Conservation (phyloP, 2,113 vertebrate species). For the Gracilinanus agilis region DNA sequence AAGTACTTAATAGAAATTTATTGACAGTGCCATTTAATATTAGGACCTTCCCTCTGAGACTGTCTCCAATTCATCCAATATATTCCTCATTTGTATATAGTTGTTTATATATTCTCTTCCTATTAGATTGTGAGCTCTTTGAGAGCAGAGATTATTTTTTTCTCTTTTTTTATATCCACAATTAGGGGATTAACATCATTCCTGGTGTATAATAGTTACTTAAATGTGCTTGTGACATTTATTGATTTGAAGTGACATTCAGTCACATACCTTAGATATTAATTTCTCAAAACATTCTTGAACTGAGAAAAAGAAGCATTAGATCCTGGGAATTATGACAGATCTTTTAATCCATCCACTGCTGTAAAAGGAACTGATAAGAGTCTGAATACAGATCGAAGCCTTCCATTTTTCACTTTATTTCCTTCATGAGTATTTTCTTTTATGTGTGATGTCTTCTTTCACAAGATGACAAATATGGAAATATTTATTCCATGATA, state of each 20-base stretch:
- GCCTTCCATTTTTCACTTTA: too few relatives aligned
- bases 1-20: neutral
- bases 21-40: neutral
- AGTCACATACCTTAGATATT: neutral
- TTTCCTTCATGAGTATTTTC: too few relatives aligned
- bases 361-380: too few relatives aligned
- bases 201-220: neutral
- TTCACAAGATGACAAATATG: too few relatives aligned
- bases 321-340: neutral
- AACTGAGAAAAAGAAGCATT: constrained; percentile 20
- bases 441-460: too few relatives aligned
- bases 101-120: neutral
- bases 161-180: neutral
- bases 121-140: neutral
- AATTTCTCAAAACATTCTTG: neutral
- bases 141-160: neutral
- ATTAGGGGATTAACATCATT: neutral
- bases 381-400: too few relatives aligned
- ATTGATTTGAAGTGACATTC: neutral
- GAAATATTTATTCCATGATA: too few relatives aligned
- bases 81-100: neutral
- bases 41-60: neutral
- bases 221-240: neutral
- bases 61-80: neutral
- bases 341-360: neutral